Conservation (phyloP, 2,888 invertebrate genomes). For the Glyphotaelius pellucidus region DNA sequence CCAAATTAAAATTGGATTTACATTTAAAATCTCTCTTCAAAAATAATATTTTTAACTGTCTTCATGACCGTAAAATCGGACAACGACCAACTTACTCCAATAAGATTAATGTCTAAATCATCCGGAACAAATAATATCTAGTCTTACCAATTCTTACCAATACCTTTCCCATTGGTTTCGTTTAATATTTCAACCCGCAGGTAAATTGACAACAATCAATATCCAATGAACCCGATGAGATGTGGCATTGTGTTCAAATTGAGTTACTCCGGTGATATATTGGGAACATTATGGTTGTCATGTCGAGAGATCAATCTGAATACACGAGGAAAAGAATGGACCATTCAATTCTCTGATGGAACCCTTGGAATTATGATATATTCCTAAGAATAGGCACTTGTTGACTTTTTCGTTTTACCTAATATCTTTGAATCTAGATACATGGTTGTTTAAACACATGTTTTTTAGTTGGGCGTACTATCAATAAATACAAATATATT, state of each 20-base stretch:
- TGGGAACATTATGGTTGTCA: constrained; percentile 12
- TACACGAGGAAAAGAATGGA: neutral
- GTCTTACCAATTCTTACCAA: neutral
- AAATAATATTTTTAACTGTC: too few relatives aligned
- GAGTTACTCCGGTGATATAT: constrained; percentile 55
- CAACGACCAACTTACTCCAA: neutral
- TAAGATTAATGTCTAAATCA: neutral
- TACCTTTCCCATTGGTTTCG: neutral
- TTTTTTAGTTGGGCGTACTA: neutral
- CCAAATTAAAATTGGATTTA: too few relatives aligned
- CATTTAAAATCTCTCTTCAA: too few relatives aligned
- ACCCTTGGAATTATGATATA: neutral
- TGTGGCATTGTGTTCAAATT: constrained; percentile 44
- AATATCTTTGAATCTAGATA: neutral
- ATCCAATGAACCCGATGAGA: neutral
- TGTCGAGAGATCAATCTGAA: constrained; percentile 10
- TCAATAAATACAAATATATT: neutral
- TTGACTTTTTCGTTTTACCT: neutral
- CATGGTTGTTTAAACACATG: neutral
- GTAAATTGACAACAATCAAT: constrained; percentile 21
- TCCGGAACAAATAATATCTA: neutral
- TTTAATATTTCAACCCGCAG: neutral
- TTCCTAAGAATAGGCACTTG: neutral
- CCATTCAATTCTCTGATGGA: constrained; percentile 17
- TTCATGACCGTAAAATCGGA: neutral